Evolutionary conservation across 2,797 vertebrate species (phyloP).

Genomic region (Nothura maculosa): DNA sequence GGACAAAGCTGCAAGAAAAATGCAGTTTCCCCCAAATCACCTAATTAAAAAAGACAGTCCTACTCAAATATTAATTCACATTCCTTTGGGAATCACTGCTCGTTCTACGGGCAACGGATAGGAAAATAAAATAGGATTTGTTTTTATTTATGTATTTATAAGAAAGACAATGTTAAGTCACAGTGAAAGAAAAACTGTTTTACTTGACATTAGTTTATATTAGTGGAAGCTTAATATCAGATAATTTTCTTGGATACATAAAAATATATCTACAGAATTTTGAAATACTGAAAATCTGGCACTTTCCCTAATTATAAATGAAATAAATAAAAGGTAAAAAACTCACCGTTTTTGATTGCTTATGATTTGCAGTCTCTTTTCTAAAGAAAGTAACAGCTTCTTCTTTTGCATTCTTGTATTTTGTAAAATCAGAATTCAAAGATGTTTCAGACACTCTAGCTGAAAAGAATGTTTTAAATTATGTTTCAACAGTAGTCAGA

Average conservation of each 20-base stretch:
- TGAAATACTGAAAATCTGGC: background rate
- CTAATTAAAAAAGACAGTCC: background rate
- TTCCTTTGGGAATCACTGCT: background rate
- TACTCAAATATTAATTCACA: background rate
- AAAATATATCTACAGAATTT: background rate
- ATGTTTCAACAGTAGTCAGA: conserved; percentile 34
- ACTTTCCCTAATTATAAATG: conserved; percentile 2
- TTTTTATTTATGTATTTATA: no score
- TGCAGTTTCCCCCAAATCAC: background rate
- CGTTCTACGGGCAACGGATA: background rate
- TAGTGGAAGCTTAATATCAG: background rate
- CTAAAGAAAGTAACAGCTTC: conserved; percentile 14
- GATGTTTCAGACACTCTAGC: conserved; percentile 63
- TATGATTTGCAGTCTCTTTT: conserved; percentile 45
- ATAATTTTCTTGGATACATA: background rate
- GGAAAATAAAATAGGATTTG: background rate
- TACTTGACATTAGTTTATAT: background rate
- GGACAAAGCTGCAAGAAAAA: background rate
- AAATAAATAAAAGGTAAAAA: conserved; percentile 14
- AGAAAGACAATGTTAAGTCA: background rate
- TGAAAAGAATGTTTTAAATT: conserved; percentile 63
- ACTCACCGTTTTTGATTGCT: conserved; percentile 38
- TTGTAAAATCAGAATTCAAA: conserved; percentile 25
- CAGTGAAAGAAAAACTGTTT: background rate
- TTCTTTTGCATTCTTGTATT: conserved; percentile 31